Base-by-base conservation (phyloP, 2,888 invertebrate genomes). In the Anarsia innoxiella region DNA sequence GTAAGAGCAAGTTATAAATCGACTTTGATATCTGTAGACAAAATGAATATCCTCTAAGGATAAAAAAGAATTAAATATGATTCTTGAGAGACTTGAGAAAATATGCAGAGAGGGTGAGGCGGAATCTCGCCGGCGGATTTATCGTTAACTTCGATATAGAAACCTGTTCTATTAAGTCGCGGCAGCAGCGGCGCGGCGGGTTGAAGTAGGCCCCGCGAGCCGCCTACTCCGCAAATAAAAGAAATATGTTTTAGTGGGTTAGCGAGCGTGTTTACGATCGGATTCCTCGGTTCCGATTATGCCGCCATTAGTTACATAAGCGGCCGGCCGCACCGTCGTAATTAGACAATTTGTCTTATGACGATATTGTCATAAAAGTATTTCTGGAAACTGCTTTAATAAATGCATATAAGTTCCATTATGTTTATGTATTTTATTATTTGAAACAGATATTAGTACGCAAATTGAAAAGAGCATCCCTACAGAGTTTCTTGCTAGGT, bases 241-340 rank as follows among this genome's bases (percentile, higher is more conserved):
- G 78, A 80, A 82, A 82, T 83, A 79, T 79, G 75, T 82, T 83
- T 84, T 83, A 83, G 82, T 84, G 76, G 83, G 83, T 83, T 83
- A 84, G 77, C 77, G 63, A 79, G 76, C 71, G 68, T 78, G 76
- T 80, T 82, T 77, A 79, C 75, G 78, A 76, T 76, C 74, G 68
- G 68, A 77, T 76, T 76, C 74, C 72, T 64, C 56, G 46, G 61
- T 53, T 51, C 48, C 64, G 74, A 79, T 82, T 76, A 77, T 72
- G 66, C 73, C 56, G 63, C 72, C 75, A 74, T 78, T 74, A 74
- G 74, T 79, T 78, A 77, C 72, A 70, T 78, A 78, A 79, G 68
- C 62, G 62, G 54, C 46, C 49, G 57, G 46, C 58, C 59, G 52
- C 53, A n/a, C n/a, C n/a, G 49, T 48, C 56, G 59, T 71, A 75